phyloP scores from a whole-genome alignment of 2,113 vertebrate species.

The Grantiella picta region DNA sequence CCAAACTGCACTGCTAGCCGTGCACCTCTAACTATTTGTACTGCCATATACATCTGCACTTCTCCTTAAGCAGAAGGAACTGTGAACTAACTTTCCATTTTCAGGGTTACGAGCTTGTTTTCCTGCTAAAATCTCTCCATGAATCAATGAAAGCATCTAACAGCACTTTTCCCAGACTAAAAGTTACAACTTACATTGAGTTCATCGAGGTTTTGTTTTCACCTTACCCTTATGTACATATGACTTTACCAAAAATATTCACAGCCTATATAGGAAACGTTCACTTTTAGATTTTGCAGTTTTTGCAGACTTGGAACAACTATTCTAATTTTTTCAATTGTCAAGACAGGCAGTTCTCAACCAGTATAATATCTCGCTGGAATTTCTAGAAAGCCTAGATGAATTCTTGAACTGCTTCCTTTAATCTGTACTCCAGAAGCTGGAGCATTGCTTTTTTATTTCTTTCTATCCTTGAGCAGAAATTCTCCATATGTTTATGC shows the following conservation, averaged over 20 bases:
- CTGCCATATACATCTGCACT: background rate
- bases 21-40: background rate
- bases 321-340: background rate
- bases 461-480: background rate
- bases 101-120: background rate
- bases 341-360: background rate
- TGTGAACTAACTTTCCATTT: background rate
- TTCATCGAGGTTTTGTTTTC: background rate
- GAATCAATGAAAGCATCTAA: background rate
- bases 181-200: background rate
- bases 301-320: background rate
- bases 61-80: background rate
- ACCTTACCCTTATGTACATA: background rate
- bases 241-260: background rate
- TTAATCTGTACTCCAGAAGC: background rate
- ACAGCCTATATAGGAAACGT: background rate
- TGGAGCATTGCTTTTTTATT: background rate
- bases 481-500: conserved; percentile 50
- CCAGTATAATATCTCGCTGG: background rate
- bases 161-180: background rate
- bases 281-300: background rate
- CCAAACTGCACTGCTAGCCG: background rate
- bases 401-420: background rate
- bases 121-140: background rate
- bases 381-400: background rate